Evolutionary conservation across 1,140 invertebrate genomes (phyloP), one percentile per base, ranked within the genome.

Genomic region (Aphaenogaster ashmeadi): DNA sequence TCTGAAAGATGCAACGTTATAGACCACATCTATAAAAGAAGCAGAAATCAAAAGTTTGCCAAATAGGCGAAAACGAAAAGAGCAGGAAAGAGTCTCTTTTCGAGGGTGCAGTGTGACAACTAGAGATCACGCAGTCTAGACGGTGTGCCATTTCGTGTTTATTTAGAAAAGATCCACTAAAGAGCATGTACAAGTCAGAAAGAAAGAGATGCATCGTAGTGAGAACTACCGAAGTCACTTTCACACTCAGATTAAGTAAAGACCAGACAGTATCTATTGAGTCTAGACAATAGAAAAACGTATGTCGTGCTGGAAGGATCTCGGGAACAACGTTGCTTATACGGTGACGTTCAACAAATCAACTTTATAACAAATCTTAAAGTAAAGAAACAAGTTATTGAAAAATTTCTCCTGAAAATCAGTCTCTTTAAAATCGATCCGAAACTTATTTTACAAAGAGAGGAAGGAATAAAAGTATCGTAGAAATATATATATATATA

Each of bases 21-120:
- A 86, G 88, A 90, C 15, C 88, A 91, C 89, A 91, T 91, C 80
- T 89, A 90, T 78, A 87, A 92, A 92, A 85, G 90, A 93, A 94
- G 93, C 92, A 92, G 89, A 94, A 91, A 90, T 89, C 88, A 94
- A 93, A 94, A 94, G 89, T 92, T 91, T 92, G 93, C 92, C 92
- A 93, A 89, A 93, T 47, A 88, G 90, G 87, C 72, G 77, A 60
- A 88, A 86, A 77, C 88, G 91, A 90, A 89, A 92, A 92, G 93
- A 91, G 77, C 86, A 87, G 33, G 91, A 89, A 91, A 93, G 58
- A 90, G 87, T 91, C 89, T 79, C 89, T 91, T 85, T 88, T 92
- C 90, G 66, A 87, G 88, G 83, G 94, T 94, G 94, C 93, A 92
- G 56, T 85, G 90, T 87, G 89, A 90, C 27, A 93, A 92, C 89